Conservation (phyloP, 2,113 vertebrate genomes). For the Eublepharis macularius region DNA sequence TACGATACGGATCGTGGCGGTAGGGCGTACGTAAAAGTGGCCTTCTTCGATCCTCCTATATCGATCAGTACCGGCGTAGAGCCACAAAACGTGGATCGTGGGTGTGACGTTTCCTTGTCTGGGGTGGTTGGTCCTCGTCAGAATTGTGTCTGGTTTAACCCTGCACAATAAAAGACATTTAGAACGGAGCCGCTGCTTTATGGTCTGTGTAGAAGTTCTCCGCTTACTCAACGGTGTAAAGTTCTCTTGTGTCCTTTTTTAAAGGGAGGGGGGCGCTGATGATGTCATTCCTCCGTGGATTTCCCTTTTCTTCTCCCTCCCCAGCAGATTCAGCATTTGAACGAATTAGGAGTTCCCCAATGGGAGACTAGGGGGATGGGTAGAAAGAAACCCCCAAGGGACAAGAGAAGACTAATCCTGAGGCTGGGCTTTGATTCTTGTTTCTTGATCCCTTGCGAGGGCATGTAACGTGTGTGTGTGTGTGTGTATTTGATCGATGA, state of each 20-base stretch:
- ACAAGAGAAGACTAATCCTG: neutral
- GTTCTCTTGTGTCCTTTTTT: neutral
- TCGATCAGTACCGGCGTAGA: neutral
- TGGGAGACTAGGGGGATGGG: neutral
- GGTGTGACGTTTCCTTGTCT: neutral
- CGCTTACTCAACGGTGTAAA: neutral
- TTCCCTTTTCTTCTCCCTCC: neutral
- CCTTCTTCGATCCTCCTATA: neutral
- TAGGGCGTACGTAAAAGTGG: neutral
- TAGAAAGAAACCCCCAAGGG: neutral
- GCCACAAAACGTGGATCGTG: neutral
- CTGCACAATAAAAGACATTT: neutral
- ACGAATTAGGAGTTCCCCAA: slow-evolving; percentile 4
- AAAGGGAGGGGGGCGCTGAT: neutral
- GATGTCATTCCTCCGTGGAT: neutral
- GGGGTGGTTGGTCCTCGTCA: neutral
- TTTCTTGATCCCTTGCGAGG: neutral
- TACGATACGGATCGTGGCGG: neutral
- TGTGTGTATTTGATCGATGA: neutral
- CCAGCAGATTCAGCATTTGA: neutral
- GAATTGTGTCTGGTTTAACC: neutral
- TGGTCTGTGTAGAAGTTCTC: neutral
- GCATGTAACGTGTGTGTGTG: neutral
- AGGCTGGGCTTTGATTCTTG: too few species aligned
- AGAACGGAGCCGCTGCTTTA: neutral